Evolutionary conservation across 2,797 vertebrate genomes (phyloP).

Genomic region (Hafferia zeledoni): DNA sequence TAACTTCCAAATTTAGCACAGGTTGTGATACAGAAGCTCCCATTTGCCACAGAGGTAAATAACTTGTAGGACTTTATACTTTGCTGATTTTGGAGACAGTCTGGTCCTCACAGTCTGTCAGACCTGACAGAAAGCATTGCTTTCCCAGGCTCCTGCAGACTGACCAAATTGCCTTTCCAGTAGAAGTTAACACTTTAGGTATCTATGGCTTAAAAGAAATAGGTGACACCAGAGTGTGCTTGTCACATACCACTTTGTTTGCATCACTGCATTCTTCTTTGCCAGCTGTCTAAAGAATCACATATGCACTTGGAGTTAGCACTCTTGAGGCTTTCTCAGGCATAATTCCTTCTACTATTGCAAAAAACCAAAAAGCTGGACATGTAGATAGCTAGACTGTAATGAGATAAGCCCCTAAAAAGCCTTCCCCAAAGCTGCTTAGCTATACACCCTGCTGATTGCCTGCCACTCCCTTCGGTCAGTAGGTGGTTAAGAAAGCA

Average conservation of each 20-base stretch:
- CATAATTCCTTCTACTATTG: not conserved
- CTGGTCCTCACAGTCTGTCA: not conserved
- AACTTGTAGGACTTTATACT: not conserved
- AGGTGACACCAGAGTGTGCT: not conserved
- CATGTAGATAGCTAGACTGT: not conserved
- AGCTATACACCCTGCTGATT: not conserved
- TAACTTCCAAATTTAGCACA: not conserved
- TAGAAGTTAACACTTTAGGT: not conserved
- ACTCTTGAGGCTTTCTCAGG: not conserved
- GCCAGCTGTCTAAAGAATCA: not conserved
- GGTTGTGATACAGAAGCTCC: not conserved
- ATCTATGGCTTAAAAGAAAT: not conserved
- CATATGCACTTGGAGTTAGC: not conserved
- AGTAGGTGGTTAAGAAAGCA: conserved; percentile 1
- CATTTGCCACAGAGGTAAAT: not conserved
- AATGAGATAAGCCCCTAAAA: not conserved
- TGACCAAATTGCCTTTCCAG: not conserved
- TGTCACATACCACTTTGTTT: not conserved
- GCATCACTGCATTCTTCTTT: not conserved
- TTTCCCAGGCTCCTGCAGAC: not conserved
- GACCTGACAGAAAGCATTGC: not conserved
- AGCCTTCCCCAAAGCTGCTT: not conserved
- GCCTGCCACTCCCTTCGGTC: not conserved
- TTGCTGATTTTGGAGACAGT: not conserved
- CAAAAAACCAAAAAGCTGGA: not conserved